Evolutionary conservation across 2,888 invertebrate genomes (phyloP), one percentile per base, ranked within the genome.

Genomic region (Phaedon cochleariae): DNA sequence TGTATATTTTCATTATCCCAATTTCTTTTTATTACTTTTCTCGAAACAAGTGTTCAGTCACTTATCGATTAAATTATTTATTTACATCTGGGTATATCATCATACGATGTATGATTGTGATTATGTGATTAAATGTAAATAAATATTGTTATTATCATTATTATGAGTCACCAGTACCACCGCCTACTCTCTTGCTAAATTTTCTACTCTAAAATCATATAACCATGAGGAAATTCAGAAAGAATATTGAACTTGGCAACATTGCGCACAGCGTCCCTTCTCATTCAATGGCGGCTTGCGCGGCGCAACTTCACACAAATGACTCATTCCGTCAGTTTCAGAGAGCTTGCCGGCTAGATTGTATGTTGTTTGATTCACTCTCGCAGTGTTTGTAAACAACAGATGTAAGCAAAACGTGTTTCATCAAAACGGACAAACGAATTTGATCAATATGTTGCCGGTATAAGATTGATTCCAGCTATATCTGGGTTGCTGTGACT

Each of bases 301-400:
- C 71, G 65, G 65, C 67, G 67, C 71, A 61, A 63, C 53, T 64
- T 58, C 64, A 62, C 64, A 65, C 54, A 67, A 69, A 69, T 71
- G 71, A 71, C 61, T 71, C 71, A 71, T 67, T 71, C 69, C 69
- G 57, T 62, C 65, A 71, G 71, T 71, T 59, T 59, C 34, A 64
- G 21, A 53, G 57, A 57, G 62, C 54, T 59, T 64, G 67, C 45
- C 55, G 54, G 59, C 21, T 6, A 54, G 62, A 53, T 54, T 65
- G 67, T 52, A 55, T 61, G 65, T 53, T 37, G 63, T 37, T 65
- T 29, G 52, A 59, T 62, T 41, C 12, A 22, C 45, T 59, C 63
- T 65, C 65, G 63, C 48, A 20, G 53, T 67, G 61, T 69, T 71
- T 67, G 65, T 67, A 71, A 71, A 71, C 67, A 67, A 67, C 71